Base-by-base conservation (phyloP, 2,888 invertebrate genomes). In the Kuschelorhynchus macadamiae region DNA sequence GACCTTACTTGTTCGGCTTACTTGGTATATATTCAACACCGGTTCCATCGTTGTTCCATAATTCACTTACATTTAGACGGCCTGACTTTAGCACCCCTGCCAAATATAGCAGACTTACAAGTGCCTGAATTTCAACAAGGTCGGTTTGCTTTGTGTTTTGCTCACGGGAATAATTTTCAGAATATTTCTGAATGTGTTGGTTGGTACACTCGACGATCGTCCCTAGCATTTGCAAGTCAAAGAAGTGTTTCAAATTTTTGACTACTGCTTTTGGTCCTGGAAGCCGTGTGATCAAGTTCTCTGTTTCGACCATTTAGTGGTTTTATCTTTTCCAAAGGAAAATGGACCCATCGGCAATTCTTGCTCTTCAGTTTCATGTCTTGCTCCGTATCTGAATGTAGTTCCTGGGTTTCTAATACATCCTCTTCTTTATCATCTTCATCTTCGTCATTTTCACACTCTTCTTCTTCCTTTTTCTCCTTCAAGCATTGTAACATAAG, bases 81-180 rank as follows among this genome's bases (percentile, higher is more conserved):
- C 72, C 72, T 16, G 71, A 32, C 75, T 72, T 70, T 18, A 72
- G 71, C 5, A 73, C 63, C 52, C 78, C 79, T 60, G 77, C 72
- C 44, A 79, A 67, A 67, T 79, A 79, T 18, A 81, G 67, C 25
- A 79, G 66, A 33, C 77, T 75, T 64, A 79, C 74, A 50, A 79
- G 75, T 32, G 74, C 78, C 55, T 75, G 71, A 16, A 77, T 67
- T 74, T 80, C 76, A 56, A 62, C 69, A 17, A 53, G 33, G 67
- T 78, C 72, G 2, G 36, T 36, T 36, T 3, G n/a, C 36, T 36
- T 36, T 36, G 36, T 12, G 11, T 36, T 36, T 36, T n/a, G 11
- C 36, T 36, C 36, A n/a, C 36, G 36, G 36, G 36, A 36, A 36
- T 36, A 36, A 36, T 12, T 11, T 7, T 36, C 36, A 7, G 11